These are phyloP conservation scores for Drosophila virilis DNA, from an alignment of 1,140 invertebrate genomes.

Conservation along the genomic window DNA sequence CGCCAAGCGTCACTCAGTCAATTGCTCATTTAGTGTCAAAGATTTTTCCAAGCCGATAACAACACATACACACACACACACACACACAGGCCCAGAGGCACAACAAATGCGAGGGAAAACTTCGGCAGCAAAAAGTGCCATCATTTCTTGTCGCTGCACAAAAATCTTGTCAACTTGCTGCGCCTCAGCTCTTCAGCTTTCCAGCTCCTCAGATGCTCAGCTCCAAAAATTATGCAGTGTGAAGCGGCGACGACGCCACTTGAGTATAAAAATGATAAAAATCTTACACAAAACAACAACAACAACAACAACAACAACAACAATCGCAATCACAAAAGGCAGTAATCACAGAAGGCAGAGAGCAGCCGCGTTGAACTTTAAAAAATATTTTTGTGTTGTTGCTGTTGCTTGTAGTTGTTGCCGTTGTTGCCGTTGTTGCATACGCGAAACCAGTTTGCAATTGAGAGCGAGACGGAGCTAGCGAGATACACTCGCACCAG, in stretches of 20 bases:
- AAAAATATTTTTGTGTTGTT: constrained; percentile 37
- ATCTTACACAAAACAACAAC: constrained; percentile 68
- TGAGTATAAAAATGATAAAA: constrained; percentile 78
- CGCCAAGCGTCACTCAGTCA: constrained; percentile 65
- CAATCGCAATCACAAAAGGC: constrained; percentile 36
- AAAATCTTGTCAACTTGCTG: constrained; percentile 74
- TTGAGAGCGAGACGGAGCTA: constrained; percentile 48
- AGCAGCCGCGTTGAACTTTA: constrained; percentile 59
- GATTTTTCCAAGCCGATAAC: constrained; percentile 75
- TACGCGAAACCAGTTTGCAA: constrained; percentile 69
- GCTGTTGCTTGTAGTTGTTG: constrained; percentile 35
- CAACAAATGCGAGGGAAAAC: constrained; percentile 24
- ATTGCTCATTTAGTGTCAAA: constrained; percentile 82
- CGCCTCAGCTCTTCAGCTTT: constrained; percentile 21
- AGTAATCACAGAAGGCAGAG: constrained; percentile 41
- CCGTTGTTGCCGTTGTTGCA: constrained; percentile 59
- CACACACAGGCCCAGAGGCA: not conserved
- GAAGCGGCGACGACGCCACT: constrained; percentile 72
- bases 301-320: constrained; percentile 26
- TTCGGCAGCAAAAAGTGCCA: constrained; percentile 46
- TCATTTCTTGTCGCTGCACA: constrained; percentile 78
- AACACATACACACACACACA: constrained; percentile 39
- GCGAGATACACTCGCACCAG: not conserved
- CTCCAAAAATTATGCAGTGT: constrained; percentile 76
- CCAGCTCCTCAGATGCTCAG: constrained; percentile 9